Evolutionary conservation across 1,140 invertebrate species (phyloP).

Genomic region (Calliopsis andreniformis): DNA sequence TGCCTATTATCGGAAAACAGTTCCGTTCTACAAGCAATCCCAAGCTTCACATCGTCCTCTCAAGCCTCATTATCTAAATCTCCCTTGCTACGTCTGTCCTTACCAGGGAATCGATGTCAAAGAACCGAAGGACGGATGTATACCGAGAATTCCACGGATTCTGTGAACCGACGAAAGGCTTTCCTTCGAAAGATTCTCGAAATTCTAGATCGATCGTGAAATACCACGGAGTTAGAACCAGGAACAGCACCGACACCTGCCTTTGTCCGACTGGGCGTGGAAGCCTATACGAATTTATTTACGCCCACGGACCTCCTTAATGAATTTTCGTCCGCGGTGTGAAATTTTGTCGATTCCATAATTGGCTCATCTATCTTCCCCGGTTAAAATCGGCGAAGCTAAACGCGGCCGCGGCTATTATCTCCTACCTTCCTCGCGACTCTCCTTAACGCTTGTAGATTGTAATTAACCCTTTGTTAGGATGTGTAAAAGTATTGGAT

Average conservation of each 20-base stretch:
- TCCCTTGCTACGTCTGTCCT: conserved; percentile 23
- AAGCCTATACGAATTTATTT: conserved; percentile 64
- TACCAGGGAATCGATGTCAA: conserved; percentile 34
- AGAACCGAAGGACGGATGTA: not conserved
- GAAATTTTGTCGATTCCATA: conserved; percentile 73
- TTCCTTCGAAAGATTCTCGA: conserved; percentile 46
- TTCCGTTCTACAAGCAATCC: not conserved
- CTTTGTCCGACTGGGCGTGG: conserved; percentile 61
- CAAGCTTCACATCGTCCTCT: not conserved
- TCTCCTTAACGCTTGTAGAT: conserved; percentile 42
- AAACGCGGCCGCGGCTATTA: conserved; percentile 45
- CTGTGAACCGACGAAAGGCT: conserved; percentile 37
- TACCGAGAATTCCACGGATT: conserved; percentile 53
- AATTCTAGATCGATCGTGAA: conserved; percentile 50
- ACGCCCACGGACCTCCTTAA: conserved; percentile 67
- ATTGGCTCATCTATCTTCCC: conserved; percentile 69
- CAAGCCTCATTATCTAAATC: conserved; percentile 41
- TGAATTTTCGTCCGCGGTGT: conserved; percentile 71
- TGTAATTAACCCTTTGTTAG: conserved; percentile 60
- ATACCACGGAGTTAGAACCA: conserved; percentile 25
- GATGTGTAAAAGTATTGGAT: conserved; percentile 55
- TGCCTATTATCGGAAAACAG: conserved; percentile 30
- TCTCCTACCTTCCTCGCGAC: conserved; percentile 47
- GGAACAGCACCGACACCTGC: conserved; percentile 62
- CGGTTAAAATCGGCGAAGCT: conserved; percentile 55